Percentiles rank a stretch among this genome's conserved stretches.
phyloP scores from a whole-genome alignment of 2,113 vertebrate species.

The Hydrolagus affinis region DNA sequence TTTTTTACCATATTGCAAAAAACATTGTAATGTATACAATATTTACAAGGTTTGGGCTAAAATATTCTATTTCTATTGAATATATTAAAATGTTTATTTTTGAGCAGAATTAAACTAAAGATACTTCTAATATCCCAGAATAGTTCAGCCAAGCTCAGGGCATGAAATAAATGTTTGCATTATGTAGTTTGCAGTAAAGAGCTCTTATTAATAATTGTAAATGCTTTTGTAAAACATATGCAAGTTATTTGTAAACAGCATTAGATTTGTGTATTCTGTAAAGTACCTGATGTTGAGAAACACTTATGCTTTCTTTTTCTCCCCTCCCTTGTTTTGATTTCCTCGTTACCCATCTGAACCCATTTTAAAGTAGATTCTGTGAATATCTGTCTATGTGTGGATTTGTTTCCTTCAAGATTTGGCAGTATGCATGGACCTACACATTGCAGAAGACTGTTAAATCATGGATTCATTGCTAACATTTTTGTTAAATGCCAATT shows the following conservation, averaged over 20 bases:
- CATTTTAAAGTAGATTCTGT: background rate
- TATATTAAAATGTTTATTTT: background rate
- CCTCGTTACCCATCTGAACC: background rate
- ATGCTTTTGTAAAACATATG: background rate
- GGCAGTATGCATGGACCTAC: too few relatives aligned
- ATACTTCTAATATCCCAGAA: background rate
- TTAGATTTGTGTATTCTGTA: background rate
- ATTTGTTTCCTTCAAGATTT: too few relatives aligned
- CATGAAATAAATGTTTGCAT: background rate
- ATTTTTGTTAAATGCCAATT: too few relatives aligned
- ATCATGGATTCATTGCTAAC: too few relatives aligned
- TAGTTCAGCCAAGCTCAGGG: conserved; percentile 19
- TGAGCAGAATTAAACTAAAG: background rate
- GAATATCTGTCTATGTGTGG: background rate
- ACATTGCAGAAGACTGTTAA: too few relatives aligned
- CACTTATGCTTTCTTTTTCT: conserved; percentile 14
- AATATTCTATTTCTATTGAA: conserved; percentile 25
- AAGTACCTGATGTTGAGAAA: background rate
- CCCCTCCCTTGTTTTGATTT: background rate
- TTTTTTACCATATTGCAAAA: conserved; percentile 21
- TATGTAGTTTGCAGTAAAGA: background rate
- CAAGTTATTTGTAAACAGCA: background rate
- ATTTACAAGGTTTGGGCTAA: conserved; percentile 27
- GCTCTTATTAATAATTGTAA: conserved; percentile 16
- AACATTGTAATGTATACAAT: conserved; percentile 24